Evolutionary conservation across 1,140 invertebrate genomes (phyloP).

Genomic region (Neuroterus valhalla): DNA sequence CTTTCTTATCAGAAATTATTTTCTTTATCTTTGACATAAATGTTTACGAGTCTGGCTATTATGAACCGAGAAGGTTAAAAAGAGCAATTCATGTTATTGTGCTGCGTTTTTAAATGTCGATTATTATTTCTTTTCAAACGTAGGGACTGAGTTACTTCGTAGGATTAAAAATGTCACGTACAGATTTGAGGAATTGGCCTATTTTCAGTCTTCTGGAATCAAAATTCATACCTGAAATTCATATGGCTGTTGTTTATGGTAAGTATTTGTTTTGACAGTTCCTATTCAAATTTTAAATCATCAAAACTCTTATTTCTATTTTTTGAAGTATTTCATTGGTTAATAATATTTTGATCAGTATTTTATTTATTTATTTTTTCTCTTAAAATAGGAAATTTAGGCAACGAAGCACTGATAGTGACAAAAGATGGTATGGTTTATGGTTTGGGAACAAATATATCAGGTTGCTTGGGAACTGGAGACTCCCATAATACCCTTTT

Average conservation of each 20-base stretch:
- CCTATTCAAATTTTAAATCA: conserved; percentile 22
- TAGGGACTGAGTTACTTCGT: not conserved
- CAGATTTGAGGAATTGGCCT: conserved; percentile 79
- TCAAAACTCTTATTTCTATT: conserved; percentile 13
- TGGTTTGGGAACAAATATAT: conserved; percentile 78
- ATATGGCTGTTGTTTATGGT: conserved; percentile 80
- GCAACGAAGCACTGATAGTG: conserved; percentile 81
- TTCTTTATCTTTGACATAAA: not conserved
- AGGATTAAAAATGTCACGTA: conserved; percentile 53
- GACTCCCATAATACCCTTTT: conserved; percentile 76
- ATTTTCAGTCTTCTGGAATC: conserved; percentile 78
- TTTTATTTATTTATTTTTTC: too few species aligned
- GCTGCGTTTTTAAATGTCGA: conserved; percentile 31
- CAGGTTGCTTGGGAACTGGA: conserved; percentile 79
- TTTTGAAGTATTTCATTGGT: too few species aligned
- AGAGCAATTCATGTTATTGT: conserved; percentile 26
- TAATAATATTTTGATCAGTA: too few species aligned
- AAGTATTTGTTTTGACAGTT: conserved; percentile 50
- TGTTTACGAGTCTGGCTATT: conserved; percentile 24
- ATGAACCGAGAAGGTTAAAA: conserved; percentile 45
- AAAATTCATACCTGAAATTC: conserved; percentile 75
- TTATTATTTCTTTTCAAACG: conserved; percentile 42
- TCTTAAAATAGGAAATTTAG: conserved; percentile 71
- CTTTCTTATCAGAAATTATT: conserved; percentile 15
- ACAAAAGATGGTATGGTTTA: conserved; percentile 80